Conservation (phyloP, 2,797 vertebrate genomes). For the Cheirogaleus major region DNA sequence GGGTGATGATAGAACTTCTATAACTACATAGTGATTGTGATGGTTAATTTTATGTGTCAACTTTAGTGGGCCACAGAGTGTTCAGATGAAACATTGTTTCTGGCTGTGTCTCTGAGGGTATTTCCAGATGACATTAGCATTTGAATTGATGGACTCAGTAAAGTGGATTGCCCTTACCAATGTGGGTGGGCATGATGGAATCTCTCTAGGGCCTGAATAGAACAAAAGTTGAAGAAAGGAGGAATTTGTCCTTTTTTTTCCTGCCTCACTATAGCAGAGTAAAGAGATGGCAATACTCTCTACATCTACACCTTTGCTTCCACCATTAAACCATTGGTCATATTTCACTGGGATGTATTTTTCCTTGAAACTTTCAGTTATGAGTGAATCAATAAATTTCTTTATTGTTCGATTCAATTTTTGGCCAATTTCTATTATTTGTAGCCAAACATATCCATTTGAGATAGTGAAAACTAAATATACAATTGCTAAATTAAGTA, state of each 20-base stretch:
- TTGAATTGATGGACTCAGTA: too few species aligned
- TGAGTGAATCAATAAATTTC: not conserved
- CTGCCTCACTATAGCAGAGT: not conserved
- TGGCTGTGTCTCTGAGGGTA: too few species aligned
- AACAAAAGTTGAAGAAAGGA: not conserved
- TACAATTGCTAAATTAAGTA: not conserved
- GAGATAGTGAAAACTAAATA: conserved; percentile 20
- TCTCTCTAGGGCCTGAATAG: too few species aligned
- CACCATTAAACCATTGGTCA: not conserved
- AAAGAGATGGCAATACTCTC: not conserved
- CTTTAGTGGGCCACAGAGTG: not conserved
- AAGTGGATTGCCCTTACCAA: too few species aligned
- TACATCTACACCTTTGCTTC: not conserved
- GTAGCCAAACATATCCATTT: not conserved
- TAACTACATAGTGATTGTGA: not conserved
- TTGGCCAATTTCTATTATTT: not conserved
- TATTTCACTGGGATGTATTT: not conserved
- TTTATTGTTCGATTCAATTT: not conserved
- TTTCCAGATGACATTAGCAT: too few species aligned
- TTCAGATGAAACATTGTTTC: too few species aligned
- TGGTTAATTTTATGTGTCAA: too few species aligned
- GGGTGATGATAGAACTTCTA: not conserved
- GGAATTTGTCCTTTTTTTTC: not conserved
- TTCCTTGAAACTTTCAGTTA: not conserved
- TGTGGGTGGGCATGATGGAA: not conserved